A percentile compares a stretch with the other conserved stretches of the same genome.
These are phyloP conservation scores for Pluvianellus socialis DNA, from an alignment of 2,113 vertebrate species.

Conservation along the genomic window DNA sequence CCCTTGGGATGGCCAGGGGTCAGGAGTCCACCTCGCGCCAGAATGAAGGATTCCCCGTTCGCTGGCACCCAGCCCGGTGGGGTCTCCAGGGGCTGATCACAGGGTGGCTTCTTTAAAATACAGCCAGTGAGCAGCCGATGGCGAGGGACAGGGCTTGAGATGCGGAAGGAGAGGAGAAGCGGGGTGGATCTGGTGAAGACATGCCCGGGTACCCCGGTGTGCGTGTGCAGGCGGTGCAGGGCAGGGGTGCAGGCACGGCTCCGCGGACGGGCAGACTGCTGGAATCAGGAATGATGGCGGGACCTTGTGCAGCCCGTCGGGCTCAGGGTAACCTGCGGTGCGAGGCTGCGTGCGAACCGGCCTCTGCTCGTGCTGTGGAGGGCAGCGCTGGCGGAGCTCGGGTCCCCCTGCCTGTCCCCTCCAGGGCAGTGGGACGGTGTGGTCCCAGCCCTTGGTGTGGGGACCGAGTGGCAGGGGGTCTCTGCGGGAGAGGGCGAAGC, in stretches of 20 bases:
- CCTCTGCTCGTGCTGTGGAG: accelerated
- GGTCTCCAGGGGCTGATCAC: neutral
- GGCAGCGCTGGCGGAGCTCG: neutral
- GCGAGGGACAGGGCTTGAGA: neutral
- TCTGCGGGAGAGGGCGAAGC: neutral
- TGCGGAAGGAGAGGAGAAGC: neutral
- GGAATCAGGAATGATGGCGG: neutral
- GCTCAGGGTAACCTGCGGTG: neutral
- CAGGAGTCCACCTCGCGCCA: neutral
- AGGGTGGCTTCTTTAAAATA: neutral
- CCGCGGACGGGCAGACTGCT: neutral
- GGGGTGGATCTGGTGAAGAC: neutral
- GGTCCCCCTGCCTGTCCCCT: neutral
- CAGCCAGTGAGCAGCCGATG: neutral
- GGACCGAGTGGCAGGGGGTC: neutral
- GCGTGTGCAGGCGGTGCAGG: neutral
- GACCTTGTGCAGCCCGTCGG: neutral
- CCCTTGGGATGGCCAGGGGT: neutral
- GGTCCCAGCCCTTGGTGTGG: neutral
- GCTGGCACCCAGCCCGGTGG: neutral
- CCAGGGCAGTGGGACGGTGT: neutral
- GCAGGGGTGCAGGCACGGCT: neutral
- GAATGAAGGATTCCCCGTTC: neutral
- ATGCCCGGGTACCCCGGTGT: neutral
- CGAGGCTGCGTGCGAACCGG: neutral